Conservation (phyloP, 2,113 vertebrate species). For the Bos taurus region DNA sequence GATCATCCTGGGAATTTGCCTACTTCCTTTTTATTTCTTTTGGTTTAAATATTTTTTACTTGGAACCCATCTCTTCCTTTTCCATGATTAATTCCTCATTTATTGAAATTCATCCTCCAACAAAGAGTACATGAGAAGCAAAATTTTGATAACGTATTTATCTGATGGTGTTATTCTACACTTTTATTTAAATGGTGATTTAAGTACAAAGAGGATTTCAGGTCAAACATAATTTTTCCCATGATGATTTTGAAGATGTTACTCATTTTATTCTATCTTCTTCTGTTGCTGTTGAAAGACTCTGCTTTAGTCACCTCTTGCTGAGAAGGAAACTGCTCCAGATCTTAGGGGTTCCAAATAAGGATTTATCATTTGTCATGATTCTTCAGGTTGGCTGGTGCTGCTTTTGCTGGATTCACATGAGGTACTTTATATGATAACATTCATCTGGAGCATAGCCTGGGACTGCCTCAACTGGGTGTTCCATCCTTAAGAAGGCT, state of each 20-base stretch:
- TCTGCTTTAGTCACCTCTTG: not conserved
- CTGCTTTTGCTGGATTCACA: not conserved
- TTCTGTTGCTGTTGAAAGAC: not conserved
- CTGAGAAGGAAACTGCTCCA: not conserved
- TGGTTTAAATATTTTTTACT: not conserved
- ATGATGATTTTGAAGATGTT: not conserved
- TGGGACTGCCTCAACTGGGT: accelerated
- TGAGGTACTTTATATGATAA: accelerated
- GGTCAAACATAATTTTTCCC: not conserved
- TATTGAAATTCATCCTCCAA: not conserved
- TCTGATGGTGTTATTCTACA: not conserved
- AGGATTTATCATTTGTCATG: not conserved
- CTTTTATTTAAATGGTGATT: not conserved
- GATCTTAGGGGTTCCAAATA: not conserved
- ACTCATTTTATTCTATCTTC: not conserved
- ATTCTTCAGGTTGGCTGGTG: not conserved
- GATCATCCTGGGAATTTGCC: not conserved
- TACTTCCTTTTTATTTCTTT: not conserved
- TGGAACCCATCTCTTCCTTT: not conserved
- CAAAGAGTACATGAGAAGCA: not conserved
- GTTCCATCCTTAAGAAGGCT: not conserved
- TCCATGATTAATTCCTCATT: not conserved
- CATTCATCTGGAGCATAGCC: too few species aligned
- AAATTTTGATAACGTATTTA: not conserved
- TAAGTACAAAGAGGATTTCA: not conserved